phyloP scores from a whole-genome alignment of 2,113 vertebrate genomes.

The Cariama cristata region DNA sequence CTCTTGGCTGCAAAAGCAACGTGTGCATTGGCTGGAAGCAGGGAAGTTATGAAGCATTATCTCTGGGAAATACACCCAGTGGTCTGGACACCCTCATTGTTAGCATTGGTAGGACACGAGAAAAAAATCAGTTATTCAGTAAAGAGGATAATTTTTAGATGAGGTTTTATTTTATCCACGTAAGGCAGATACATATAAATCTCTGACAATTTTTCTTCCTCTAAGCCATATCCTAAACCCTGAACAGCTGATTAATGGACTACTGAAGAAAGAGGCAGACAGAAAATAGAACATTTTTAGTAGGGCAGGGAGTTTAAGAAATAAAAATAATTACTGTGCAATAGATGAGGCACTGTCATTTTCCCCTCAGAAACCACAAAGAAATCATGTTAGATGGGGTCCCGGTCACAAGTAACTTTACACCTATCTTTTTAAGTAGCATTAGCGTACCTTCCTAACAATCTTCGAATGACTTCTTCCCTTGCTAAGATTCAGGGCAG shows the following conservation, averaged over 20 bases:
- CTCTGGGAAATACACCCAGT: not conserved
- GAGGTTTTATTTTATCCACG: not conserved
- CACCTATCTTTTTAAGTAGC: not conserved
- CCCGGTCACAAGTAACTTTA: not conserved
- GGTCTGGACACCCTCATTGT: not conserved
- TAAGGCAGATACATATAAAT: not conserved
- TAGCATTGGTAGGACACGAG: not conserved
- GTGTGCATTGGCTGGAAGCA: not conserved
- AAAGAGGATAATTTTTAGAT: not conserved
- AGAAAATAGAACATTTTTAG: not conserved
- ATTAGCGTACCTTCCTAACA: accelerated
- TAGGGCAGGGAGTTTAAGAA: not conserved
- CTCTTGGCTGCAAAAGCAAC: not conserved
- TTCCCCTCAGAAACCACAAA: not conserved
- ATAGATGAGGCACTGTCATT: not conserved
- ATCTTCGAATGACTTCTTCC: too few species aligned
- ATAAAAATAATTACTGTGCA: not conserved
- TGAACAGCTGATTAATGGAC: not conserved
- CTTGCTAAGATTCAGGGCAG: not conserved
- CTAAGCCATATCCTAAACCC: not conserved
- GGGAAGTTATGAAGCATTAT: not conserved
- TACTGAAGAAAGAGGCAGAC: not conserved
- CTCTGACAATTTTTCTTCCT: not conserved
- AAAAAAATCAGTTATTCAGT: not conserved
- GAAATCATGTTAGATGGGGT: not conserved